phyloP scores from a whole-genome alignment of 1,140 invertebrate genomes.

The Nephila pilipes region DNA sequence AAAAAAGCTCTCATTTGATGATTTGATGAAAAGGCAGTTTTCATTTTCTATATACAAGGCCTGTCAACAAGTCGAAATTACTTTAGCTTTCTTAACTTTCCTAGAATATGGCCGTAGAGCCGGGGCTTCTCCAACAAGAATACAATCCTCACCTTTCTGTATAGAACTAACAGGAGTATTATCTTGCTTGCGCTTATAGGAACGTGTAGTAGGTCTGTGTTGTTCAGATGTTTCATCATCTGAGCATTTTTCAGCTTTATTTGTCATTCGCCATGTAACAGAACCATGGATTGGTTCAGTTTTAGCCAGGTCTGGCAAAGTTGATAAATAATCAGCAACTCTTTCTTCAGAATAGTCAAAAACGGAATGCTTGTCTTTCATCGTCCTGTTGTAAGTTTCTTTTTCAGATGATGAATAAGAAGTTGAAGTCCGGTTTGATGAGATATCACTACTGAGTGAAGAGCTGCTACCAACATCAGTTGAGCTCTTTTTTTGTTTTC shows the following conservation, averaged over 20 bases:
- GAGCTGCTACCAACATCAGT: conserved; percentile 79
- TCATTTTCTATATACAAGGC: background rate
- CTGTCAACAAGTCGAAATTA: conserved; percentile 49
- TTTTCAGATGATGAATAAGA: conserved; percentile 55
- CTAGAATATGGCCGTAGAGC: conserved; percentile 23
- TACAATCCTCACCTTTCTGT: conserved; percentile 70
- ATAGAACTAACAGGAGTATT: conserved; percentile 6
- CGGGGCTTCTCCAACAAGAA: conserved; percentile 51
- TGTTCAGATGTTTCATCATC: background rate
- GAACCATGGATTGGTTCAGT: conserved; percentile 1
- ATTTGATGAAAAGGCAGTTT: conserved; percentile 38
- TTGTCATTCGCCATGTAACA: background rate
- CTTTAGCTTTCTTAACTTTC: conserved; percentile 64
- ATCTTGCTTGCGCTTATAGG: conserved; percentile 63
- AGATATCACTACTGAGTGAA: conserved; percentile 55
- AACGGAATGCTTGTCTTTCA: conserved; percentile 54
- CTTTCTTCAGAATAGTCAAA: conserved; percentile 77
- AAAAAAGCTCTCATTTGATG: conserved; percentile 60
- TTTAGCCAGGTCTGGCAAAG: conserved; percentile 50
- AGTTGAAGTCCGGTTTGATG: conserved; percentile 32
- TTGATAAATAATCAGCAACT: conserved; percentile 77
- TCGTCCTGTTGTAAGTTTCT: background rate
- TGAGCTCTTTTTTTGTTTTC: conserved; percentile 86
- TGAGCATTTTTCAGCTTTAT: background rate
- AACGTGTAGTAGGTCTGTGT: conserved; percentile 66